These are phyloP conservation scores for Zosterops japonicus DNA, from an alignment of 2,113 vertebrate genomes.

Conservation along the genomic window DNA sequence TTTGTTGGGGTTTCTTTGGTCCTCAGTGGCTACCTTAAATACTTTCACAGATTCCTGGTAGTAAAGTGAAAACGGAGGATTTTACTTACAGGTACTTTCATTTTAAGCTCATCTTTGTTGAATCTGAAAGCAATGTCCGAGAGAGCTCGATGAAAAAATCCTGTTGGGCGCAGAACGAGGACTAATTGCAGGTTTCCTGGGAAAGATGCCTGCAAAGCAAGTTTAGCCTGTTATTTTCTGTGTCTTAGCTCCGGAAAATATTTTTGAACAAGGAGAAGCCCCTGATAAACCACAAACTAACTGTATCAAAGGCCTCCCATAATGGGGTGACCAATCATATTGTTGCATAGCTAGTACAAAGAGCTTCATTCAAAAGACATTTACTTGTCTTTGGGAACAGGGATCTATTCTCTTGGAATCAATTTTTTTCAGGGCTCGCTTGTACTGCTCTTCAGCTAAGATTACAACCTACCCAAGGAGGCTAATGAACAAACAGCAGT, in stretches of 20 bases:
- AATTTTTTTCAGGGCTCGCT: background rate
- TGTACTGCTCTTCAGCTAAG: background rate
- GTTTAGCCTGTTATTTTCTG: background rate
- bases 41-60: background rate
- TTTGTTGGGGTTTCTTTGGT: background rate
- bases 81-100: slow-evolving; percentile 94
- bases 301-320: background rate
- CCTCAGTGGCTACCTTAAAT: background rate
- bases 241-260: background rate
- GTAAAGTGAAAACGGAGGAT: background rate
- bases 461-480: background rate
- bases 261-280: background rate
- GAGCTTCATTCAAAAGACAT: background rate
- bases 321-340: background rate
- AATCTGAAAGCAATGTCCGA: slow-evolving; percentile 92
- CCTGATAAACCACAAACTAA: background rate
- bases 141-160: slow-evolving; percentile 87
- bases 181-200: slow-evolving; percentile 96
- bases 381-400: background rate
- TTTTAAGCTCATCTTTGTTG: slow-evolving; percentile 97
- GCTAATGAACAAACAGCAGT: background rate
- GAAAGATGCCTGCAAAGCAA: slow-evolving; percentile 86
- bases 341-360: background rate
- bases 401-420: background rate
- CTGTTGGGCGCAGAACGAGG: slow-evolving; percentile 90